Percentiles rank a stretch among this genome's conserved stretches.
These are phyloP conservation scores for Manis crassicaudata DNA, from an alignment of 2,797 vertebrate species.

Conservation along the genomic window DNA sequence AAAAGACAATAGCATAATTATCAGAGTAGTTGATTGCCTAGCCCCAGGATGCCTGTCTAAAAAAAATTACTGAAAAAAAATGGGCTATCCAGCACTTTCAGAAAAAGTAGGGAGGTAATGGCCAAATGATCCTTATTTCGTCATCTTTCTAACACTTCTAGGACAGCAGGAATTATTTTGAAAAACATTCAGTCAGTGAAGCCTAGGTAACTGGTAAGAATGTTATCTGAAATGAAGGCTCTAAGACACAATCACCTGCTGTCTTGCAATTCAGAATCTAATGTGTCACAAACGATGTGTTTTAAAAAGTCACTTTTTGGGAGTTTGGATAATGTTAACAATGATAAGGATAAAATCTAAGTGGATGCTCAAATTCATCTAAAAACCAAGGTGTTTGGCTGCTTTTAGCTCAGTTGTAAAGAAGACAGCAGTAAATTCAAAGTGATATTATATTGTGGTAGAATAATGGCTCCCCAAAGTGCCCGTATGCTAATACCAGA, in stretches of 20 bases:
- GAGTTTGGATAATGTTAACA: background rate
- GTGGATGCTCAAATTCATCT: background rate
- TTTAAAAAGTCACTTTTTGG: conserved; percentile 10
- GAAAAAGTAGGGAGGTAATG: background rate
- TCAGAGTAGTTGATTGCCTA: background rate
- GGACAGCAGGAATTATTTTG: background rate
- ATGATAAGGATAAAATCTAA: conserved; percentile 23
- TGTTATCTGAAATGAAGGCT: background rate
- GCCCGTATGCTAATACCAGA: background rate
- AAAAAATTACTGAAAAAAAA: background rate
- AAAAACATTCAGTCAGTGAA: background rate
- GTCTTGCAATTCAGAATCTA: background rate
- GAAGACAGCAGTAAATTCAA: background rate
- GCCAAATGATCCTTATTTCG: background rate
- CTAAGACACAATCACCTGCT: background rate
- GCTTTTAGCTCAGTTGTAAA: background rate
- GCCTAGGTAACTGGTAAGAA: background rate
- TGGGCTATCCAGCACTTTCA: background rate
- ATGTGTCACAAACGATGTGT: background rate
- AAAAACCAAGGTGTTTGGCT: background rate
- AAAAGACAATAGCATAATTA: background rate
- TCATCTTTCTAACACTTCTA: background rate
- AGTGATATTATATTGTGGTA: background rate
- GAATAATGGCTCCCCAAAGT: background rate
- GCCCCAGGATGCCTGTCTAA: background rate